Conservation (phyloP, 2,888 invertebrate genomes). For the Noctua janthina region DNA sequence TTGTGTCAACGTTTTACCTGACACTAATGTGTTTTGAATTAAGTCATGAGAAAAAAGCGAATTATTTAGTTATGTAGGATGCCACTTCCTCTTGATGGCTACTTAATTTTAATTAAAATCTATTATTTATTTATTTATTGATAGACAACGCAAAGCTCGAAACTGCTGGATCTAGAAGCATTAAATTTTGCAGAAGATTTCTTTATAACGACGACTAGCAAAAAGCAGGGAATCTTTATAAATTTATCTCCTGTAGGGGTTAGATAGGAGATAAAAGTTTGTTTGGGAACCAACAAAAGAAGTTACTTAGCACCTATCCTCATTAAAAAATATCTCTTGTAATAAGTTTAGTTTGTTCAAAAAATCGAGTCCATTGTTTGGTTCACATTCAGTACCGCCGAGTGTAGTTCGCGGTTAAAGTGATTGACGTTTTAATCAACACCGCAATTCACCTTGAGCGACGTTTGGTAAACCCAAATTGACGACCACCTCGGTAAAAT, state of each 20-base stretch:
- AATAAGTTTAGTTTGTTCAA: neutral
- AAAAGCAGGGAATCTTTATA: neutral
- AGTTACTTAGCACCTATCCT: neutral
- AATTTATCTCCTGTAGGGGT: neutral
- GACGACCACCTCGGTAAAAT: too few species aligned
- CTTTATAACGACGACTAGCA: neutral
- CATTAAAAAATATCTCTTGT: neutral
- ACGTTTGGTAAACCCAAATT: neutral
- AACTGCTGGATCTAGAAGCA: neutral
- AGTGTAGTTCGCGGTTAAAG: neutral
- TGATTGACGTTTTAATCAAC: conserved; percentile 28
- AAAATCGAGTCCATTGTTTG: neutral
- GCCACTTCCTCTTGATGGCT: neutral
- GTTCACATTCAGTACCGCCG: neutral
- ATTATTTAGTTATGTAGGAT: neutral
- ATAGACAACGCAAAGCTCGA: neutral
- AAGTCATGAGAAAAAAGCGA: conserved; percentile 12
- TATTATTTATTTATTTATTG: neutral
- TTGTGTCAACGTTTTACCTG: conserved; percentile 54
- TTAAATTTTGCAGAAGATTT: neutral
- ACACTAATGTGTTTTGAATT: conserved; percentile 43
- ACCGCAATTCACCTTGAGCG: neutral
- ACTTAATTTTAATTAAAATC: neutral
- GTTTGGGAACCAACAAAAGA: neutral
- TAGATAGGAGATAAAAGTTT: too few species aligned